Percentiles rank a stretch among this genome's conserved stretches.
Conservation (phyloP, 2,113 vertebrate species). For the Murina feae region DNA sequence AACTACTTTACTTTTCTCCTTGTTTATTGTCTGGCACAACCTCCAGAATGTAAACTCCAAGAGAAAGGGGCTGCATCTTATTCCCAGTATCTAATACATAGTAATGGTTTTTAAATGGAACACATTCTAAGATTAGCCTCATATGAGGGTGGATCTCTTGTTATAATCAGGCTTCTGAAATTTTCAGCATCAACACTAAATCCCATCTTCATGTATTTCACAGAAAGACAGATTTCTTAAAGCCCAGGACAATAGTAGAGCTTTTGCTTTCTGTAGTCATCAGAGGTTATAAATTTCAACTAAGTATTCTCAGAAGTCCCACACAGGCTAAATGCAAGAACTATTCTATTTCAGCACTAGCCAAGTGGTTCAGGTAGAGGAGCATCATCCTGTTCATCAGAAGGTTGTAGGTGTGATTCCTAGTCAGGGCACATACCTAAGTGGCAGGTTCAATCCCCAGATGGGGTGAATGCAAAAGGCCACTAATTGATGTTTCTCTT, state of each 20-base stretch:
- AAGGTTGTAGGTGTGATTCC: background rate
- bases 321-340: background rate
- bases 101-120: background rate
- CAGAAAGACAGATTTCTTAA: background rate
- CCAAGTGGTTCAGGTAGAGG: too few relatives aligned
- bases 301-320: constrained; percentile 13
- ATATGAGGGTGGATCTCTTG: background rate
- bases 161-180: background rate
- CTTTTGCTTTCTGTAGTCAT: constrained; percentile 5
- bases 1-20: background rate
- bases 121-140: background rate
- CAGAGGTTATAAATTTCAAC: constrained; percentile 30
- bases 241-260: background rate
- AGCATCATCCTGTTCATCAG: too few relatives aligned
- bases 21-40: background rate
- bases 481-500: too few relatives aligned
- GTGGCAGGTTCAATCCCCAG: too few relatives aligned
- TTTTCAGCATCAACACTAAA: background rate
- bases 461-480: too few relatives aligned
- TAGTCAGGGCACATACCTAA: too few relatives aligned
- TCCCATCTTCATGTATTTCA: background rate
- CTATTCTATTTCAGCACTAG: background rate
- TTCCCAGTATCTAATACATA: background rate
- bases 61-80: background rate
- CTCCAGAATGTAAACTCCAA: background rate